Conservation (phyloP, 2,797 vertebrate species). For the Neopelma chrysocephalum region DNA sequence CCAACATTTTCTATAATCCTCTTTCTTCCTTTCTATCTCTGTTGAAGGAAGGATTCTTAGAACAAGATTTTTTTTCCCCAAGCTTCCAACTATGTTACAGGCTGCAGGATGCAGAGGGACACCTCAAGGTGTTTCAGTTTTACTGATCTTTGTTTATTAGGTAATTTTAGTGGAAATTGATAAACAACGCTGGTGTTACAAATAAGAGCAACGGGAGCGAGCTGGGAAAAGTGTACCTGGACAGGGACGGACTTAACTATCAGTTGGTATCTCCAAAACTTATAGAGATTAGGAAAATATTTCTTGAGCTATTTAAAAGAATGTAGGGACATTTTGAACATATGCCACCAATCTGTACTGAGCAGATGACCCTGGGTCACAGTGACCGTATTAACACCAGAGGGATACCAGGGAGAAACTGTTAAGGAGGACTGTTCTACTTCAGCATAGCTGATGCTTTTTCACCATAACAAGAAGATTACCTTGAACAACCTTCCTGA, state of each 20-base stretch:
- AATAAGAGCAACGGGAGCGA: background rate
- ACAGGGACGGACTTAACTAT: background rate
- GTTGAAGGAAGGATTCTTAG: background rate
- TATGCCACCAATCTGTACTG: background rate
- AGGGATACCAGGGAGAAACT: background rate
- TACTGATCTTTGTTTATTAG: background rate
- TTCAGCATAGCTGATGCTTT: background rate
- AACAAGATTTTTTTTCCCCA: background rate
- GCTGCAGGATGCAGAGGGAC: background rate
- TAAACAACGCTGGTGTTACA: background rate
- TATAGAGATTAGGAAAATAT: background rate
- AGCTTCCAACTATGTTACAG: background rate
- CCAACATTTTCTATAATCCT: background rate
- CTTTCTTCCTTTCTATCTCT: background rate
- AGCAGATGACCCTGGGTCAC: conserved; percentile 16
- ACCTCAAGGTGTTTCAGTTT: background rate
- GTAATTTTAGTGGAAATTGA: background rate
- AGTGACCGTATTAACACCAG: conserved; percentile 4
- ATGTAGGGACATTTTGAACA: background rate
- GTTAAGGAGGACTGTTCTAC: background rate
- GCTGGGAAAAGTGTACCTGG: background rate
- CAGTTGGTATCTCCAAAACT: background rate
- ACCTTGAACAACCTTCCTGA: conserved; percentile 2
- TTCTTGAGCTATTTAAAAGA: conserved; percentile 36
- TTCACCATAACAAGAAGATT: background rate